A percentile compares a stretch with the other conserved stretches of the same genome.
phyloP scores from a whole-genome alignment of 2,797 vertebrate genomes.

The Helarctos malayanus region DNA sequence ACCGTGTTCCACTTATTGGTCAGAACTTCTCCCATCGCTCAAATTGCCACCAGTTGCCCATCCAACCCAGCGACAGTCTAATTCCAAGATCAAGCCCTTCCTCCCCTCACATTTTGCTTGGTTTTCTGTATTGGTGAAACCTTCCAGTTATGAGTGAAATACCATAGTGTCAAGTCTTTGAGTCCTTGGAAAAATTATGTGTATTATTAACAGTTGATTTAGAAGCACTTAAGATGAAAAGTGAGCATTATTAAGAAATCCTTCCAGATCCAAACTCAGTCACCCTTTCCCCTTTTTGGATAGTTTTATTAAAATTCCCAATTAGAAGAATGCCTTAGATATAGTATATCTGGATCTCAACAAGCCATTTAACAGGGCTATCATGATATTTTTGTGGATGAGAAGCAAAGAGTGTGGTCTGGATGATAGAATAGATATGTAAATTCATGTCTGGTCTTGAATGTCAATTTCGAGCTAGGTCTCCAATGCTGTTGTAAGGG shows the following conservation, averaged over 20 bases:
- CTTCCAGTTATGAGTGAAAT: slow-evolving; percentile 8
- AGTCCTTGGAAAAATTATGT: slow-evolving; percentile 8
- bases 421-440: neutral
- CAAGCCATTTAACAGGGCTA: slow-evolving; percentile 8
- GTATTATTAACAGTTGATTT: slow-evolving; percentile 41
- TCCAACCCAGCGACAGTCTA: neutral
- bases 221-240: slow-evolving; percentile 50
- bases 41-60: neutral
- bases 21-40: slow-evolving; percentile 6
- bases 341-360: slow-evolving; percentile 40
- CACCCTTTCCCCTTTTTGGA: neutral
- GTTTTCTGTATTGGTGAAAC: neutral
- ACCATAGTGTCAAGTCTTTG: neutral
- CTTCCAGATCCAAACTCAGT: slow-evolving; percentile 39
- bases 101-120: neutral
- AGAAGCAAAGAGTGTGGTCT: slow-evolving; percentile 50
- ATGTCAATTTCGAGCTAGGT: slow-evolving; percentile 14
- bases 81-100: neutral
- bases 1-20: neutral
- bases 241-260: slow-evolving; percentile 43
- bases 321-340: slow-evolving; percentile 21
- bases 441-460: slow-evolving; percentile 35
- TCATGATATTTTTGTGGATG: slow-evolving; percentile 17
- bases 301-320: slow-evolving; percentile 42
- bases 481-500: neutral